phyloP scores from a whole-genome alignment of 2,888 invertebrate species.

The Idaea aversata region DNA sequence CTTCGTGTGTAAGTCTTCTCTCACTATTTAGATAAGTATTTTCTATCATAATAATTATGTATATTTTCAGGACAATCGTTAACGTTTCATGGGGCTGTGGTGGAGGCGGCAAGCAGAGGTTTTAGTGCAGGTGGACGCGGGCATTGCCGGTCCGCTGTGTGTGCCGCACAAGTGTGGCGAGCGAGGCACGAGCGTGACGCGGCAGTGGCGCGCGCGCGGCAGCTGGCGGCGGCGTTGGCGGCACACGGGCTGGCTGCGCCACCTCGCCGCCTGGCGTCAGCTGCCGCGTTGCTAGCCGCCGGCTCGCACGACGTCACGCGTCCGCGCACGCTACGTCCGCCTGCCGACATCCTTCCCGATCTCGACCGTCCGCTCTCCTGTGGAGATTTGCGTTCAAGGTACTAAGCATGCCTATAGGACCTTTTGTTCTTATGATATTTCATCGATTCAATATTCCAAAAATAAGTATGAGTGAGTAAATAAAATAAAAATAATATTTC shows the following conservation, averaged over 20 bases:
- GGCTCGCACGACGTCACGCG: slow-evolving; percentile 79
- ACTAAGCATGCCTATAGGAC: slow-evolving; percentile 1
- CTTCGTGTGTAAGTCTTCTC: too few relatives aligned
- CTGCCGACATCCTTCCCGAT: slow-evolving; percentile 69
- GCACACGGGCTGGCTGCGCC: slow-evolving; percentile 90
- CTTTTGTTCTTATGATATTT: background rate
- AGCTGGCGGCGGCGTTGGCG: slow-evolving; percentile 92
- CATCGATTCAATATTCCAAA: background rate
- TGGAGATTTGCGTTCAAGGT: slow-evolving; percentile 71
- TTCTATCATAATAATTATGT: background rate
- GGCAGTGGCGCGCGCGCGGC: slow-evolving; percentile 90
- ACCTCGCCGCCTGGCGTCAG: slow-evolving; percentile 83
- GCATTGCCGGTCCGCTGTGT: slow-evolving; percentile 84
- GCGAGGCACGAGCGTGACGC: slow-evolving; percentile 94
- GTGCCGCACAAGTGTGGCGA: slow-evolving; percentile 95
- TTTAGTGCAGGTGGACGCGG: slow-evolving; percentile 60
- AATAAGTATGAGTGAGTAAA: too few relatives aligned
- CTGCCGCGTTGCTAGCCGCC: slow-evolving; percentile 80
- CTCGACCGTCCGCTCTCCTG: slow-evolving; percentile 76
- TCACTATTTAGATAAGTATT: background rate
- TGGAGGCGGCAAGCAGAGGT: slow-evolving; percentile 68
- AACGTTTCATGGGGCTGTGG: slow-evolving; percentile 71
- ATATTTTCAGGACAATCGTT: slow-evolving; percentile 82
- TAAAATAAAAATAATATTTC: slow-evolving; percentile 34
- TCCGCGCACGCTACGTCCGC: slow-evolving; percentile 63